phyloP scores from a whole-genome alignment of 2,113 vertebrate species.

The Platanista minor region DNA sequence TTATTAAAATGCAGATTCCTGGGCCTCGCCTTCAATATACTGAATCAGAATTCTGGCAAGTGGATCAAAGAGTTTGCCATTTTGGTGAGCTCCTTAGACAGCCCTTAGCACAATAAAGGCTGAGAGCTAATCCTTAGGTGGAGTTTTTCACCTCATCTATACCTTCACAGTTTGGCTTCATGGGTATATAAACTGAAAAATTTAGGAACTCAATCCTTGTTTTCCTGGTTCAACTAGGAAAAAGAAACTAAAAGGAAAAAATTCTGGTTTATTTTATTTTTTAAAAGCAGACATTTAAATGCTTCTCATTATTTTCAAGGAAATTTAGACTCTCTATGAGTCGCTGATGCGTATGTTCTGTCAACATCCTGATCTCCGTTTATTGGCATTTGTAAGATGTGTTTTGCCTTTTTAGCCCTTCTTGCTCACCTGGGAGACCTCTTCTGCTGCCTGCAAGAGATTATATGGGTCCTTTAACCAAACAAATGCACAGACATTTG shows the following conservation, averaged over 20 bases:
- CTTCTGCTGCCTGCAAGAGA: not conserved
- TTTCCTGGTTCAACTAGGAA: not conserved
- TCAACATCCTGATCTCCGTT: not conserved
- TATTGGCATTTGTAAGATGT: not conserved
- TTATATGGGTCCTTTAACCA: not conserved
- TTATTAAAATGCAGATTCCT: not conserved
- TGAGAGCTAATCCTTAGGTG: not conserved
- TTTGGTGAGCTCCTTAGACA: not conserved
- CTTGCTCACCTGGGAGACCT: not conserved
- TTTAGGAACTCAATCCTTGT: not conserved
- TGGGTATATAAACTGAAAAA: not conserved
- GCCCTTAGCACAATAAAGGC: not conserved
- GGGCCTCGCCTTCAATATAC: not conserved
- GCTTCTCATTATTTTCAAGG: conserved; percentile 22
- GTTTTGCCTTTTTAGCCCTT: not conserved
- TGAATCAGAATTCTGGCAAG: not conserved
- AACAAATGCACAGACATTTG: not conserved
- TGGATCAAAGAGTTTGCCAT: not conserved
- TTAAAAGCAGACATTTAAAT: not conserved
- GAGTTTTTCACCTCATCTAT: not conserved
- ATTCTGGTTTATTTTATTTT: not conserved
- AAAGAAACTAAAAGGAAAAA: not conserved
- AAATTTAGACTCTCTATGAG: not conserved
- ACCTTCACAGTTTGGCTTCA: not conserved
- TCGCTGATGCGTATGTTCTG: not conserved